Base-by-base conservation (phyloP, 2,888 invertebrate species). In the Noctuana brunneofusca region DNA sequence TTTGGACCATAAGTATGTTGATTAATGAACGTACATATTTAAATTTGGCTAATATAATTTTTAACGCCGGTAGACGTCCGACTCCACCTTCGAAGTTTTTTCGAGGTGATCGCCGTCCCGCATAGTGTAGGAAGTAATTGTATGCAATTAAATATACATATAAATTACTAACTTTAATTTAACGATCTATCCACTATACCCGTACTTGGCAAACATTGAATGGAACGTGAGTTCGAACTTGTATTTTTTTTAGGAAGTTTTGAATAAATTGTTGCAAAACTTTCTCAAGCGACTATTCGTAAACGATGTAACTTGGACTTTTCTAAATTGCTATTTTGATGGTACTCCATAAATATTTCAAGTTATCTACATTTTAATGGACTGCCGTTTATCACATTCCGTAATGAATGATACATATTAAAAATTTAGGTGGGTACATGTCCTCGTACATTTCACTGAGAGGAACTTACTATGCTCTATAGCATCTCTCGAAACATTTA, bases 401-500 rank as follows among this genome's bases (percentile, higher is more conserved):
- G 52, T 18, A 52, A 52, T 32, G 18, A 5, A 20, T 16, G 16
- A 30, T 20, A 11, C 6, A 50, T 30, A 53, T 12, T 48, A 11
- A 14, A 49, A 38, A 49, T 6, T 48, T 32, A n/a, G n/a, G n/a
- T n/a, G n/a, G n/a, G n/a, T n/a, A 49, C 58, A 24, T 49, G 12
- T 24, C 9, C 11, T 22, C 32, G 35, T 32, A 27, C 57, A 46
- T 49, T 64, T 67, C 57, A 57, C 58, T 65, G 64, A 56, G 63
- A 69, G 68, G 64, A 64, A 68, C 68, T 67, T 64, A 69, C 58
- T 66, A 60, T 43, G 60, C 49, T 63, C 65, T 68, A 59, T 67
- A 56, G 54, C 66, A 64, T 59, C 56, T 27, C 32, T 60, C 35
- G 48, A 38, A 60, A 60, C 48, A 60, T 48, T 60, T 60, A 43